Evolutionary conservation across 2,888 invertebrate genomes (phyloP), one percentile per base, ranked within the genome.

Genomic region (Drosophila tanythrix): DNA sequence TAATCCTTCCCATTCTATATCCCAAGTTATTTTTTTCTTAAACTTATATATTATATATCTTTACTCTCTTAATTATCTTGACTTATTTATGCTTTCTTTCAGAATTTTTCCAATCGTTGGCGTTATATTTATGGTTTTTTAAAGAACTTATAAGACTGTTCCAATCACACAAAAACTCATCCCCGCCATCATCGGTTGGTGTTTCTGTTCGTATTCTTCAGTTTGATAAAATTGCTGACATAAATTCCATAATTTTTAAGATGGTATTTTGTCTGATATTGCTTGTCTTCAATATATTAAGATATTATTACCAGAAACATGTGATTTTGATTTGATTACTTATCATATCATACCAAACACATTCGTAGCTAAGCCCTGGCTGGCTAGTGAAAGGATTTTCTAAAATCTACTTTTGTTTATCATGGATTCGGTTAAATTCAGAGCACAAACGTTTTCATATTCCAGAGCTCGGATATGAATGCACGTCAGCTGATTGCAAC

Each of bases 401-500:
- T 7, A n/a, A 25, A 18, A 25, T 18, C 18, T 6, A 36, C 3
- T 38, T 38, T 38, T 51, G 11, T 29, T 29, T 10, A 25, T 33
- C 5, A 27, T 35, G 48, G 27, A 35, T 48, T 8, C 7, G n/a
- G 59, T 27, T 60, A 36, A 38, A 27, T 18, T 6, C 21, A 52
- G 3, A 35, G 29, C 52, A 21, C 11, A 31, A 21, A n/a, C 29
- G 5, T 21, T 38, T 57, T 21, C n/a, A 43, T 15, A 40, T 89
- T 93, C 36, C 89, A 93, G 93, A 92, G 92, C 83, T 93, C 93
- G 62, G 92, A 92, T 67, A 93, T 93, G 93, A 93, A 91, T 84
- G 91, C 92, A 51, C 88, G 93, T 18, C 93, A 93, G 83, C 86
- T 93, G 84, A 92, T 85, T 79, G 92, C 92, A 31, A 87, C 92